Base-by-base conservation (phyloP, 2,113 vertebrate genomes). In the Melanerpes formicivorus region DNA sequence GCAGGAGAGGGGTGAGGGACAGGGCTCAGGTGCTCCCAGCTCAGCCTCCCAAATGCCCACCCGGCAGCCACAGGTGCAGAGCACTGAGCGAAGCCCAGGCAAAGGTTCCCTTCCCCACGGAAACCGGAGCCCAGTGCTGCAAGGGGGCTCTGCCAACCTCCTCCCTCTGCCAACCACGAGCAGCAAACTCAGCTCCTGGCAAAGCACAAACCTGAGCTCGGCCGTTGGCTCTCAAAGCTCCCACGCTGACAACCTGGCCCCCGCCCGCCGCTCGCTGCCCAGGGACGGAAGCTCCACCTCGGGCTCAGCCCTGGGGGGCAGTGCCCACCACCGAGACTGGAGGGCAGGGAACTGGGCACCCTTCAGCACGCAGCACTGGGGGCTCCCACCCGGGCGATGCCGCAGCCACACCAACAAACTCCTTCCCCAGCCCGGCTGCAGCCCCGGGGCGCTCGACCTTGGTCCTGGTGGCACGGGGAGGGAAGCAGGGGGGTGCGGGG, bases 281-380 rank as follows among this genome's bases (percentile, higher is more conserved):
- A 3, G 21, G 25, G 21, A 12, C 10, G 29, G 32, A 42, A 37
- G 60, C 4, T 4, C 10, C 25, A 6, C 42, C 69, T 2, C 1
- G 44, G 69, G 44, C 19, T 5, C 13, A 71, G 75, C 75, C 66
- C 55, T 0, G 64, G 56, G 37, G 34, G 42, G 18, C 2, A 10
- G 40, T 17, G 2, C 56, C 44, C 66, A 2, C 22, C 2, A 14
- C 26, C 3, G 3, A 9, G 12, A 3, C 75, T 14, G 10, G 3
- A 9, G 44, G 15, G 52, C 42, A 11, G 29, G 58, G 19, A 3
- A 26, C 10, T 6, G 4, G 9, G 18, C 10, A 62, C 17, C 37
- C 37, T 2, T 6, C 3, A 2, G 7, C 29, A 0, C 0, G 3
- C 3, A 1, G 67, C 37, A 46, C 30, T 10, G 10, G 6, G 70